Evolutionary conservation across 2,888 invertebrate genomes (phyloP).

Genomic region (Syrista parreyssii): DNA sequence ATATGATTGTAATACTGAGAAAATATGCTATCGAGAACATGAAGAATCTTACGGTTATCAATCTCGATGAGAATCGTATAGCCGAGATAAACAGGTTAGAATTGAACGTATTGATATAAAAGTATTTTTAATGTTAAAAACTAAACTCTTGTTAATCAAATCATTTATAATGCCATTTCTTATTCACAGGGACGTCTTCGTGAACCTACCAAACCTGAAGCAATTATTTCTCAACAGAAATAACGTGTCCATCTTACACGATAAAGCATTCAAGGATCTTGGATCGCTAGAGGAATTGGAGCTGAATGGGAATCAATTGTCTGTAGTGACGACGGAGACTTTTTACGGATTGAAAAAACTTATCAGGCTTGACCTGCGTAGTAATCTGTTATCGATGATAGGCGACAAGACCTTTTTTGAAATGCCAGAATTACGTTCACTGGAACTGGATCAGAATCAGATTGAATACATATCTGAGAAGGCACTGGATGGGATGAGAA

Average conservation of each 20-base stretch:
- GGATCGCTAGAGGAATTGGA: conserved; percentile 83
- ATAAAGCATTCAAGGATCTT: conserved; percentile 83
- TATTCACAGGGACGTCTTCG: conserved; percentile 73
- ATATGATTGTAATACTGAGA: conserved; percentile 76
- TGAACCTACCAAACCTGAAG: conserved; percentile 77
- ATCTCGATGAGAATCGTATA: conserved; percentile 82
- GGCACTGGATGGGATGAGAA: conserved; percentile 81
- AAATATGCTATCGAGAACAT: conserved; percentile 80
- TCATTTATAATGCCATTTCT: not conserved
- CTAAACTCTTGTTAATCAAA: no score
- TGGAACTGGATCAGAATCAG: conserved; percentile 77
- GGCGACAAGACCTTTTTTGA: conserved; percentile 85
- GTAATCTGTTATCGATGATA: conserved; percentile 81
- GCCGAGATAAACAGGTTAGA: conserved; percentile 73
- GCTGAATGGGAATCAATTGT: conserved; percentile 81
- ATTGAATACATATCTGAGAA: conserved; percentile 80
- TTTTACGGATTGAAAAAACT: conserved; percentile 82
- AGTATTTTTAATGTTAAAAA: no score
- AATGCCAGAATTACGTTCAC: conserved; percentile 78
- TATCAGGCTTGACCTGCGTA: conserved; percentile 78
- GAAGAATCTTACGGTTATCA: conserved; percentile 75
- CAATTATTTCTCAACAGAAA: conserved; percentile 87
- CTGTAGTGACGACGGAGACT: conserved; percentile 79
- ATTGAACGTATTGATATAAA: no score
- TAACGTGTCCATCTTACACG: conserved; percentile 84